Evolutionary conservation across 2,888 invertebrate species (phyloP).

Genomic region (Biston betularia): DNA sequence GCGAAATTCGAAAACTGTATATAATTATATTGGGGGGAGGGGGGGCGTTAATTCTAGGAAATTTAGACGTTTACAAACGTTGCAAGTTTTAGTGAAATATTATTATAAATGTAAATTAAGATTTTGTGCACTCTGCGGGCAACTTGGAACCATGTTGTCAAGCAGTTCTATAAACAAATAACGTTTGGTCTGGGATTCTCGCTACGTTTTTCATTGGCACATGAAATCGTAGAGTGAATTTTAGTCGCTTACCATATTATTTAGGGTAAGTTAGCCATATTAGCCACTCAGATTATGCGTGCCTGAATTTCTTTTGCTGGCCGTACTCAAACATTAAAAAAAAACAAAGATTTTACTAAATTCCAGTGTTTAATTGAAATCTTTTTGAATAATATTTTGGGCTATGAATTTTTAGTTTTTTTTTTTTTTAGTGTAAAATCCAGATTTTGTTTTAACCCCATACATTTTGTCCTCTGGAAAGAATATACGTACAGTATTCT

Average conservation of each 20-base stretch:
- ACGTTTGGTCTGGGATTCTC: conserved; percentile 1
- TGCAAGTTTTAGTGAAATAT: conserved; percentile 64
- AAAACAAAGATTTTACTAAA: conserved; percentile 50
- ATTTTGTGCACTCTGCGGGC: conserved; percentile 61
- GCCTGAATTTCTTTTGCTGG: conserved; percentile 20
- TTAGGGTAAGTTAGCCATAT: conserved; percentile 64
- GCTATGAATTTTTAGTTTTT: conserved; percentile 50
- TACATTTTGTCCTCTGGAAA: conserved; percentile 47
- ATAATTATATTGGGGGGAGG: conserved; percentile 52
- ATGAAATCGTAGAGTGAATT: conserved; percentile 5
- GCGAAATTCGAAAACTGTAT: conserved; percentile 62
- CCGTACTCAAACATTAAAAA: neutral
- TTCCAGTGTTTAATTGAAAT: conserved; percentile 55
- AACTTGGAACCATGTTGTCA: conserved; percentile 45
- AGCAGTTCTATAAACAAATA: conserved; percentile 58
- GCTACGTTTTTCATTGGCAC: conserved; percentile 4
- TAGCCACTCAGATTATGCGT: conserved; percentile 32
- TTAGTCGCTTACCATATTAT: conserved; percentile 45
- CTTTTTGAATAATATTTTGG: conserved; percentile 50
- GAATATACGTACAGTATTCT: conserved; percentile 65
- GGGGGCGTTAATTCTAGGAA: conserved; percentile 65
- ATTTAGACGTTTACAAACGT: conserved; percentile 64
- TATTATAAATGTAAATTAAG: conserved; percentile 60
- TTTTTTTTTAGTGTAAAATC: neutral
- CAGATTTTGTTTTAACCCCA: too few species aligned